Percentiles rank a stretch among this genome's conserved stretches.
Evolutionary conservation across 2,888 invertebrate species (phyloP).

Genomic region (Argynnis bischoffii): DNA sequence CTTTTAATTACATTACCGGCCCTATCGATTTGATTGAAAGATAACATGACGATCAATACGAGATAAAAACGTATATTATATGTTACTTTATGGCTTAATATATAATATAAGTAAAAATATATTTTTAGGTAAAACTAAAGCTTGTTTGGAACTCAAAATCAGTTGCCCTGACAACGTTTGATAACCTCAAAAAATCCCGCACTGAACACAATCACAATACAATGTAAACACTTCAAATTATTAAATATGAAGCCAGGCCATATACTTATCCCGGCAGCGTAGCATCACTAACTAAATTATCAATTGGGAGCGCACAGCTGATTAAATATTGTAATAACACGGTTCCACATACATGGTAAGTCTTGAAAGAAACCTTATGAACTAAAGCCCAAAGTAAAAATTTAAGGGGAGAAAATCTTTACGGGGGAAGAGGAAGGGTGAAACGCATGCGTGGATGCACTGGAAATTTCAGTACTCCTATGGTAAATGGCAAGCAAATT

Average conservation of each 20-base stretch:
- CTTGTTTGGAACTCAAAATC: slow-evolving; percentile 34
- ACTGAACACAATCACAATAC: slow-evolving; percentile 33
- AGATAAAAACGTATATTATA: neutral
- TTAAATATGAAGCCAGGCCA: slow-evolving; percentile 44
- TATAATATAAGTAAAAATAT: neutral
- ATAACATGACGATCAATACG: slow-evolving; percentile 14
- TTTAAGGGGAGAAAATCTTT: slow-evolving; percentile 24
- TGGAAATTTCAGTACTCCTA: slow-evolving; percentile 50
- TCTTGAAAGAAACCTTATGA: slow-evolving; percentile 61
- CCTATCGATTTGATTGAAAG: slow-evolving; percentile 28
- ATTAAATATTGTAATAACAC: slow-evolving; percentile 66
- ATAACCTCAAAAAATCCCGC: slow-evolving; percentile 43
- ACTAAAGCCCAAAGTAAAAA: slow-evolving; percentile 51
- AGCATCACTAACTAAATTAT: slow-evolving; percentile 72
- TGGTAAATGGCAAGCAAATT: slow-evolving; percentile 39
- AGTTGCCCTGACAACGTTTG: slow-evolving; percentile 51
- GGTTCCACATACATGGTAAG: slow-evolving; percentile 50
- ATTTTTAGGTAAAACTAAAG: slow-evolving; percentile 10
- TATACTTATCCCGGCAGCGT: slow-evolving; percentile 63
- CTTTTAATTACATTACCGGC: slow-evolving; percentile 21
- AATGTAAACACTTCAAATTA: slow-evolving; percentile 24
- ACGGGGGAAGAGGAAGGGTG: slow-evolving; percentile 54
- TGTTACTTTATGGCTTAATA: neutral
- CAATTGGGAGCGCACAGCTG: slow-evolving; percentile 76
- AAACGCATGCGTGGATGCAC: slow-evolving; percentile 70